A percentile compares a stretch with the other conserved stretches of the same genome.
Evolutionary conservation across 1,140 invertebrate genomes (phyloP).

Genomic region (Ridgeia piscesae): DNA sequence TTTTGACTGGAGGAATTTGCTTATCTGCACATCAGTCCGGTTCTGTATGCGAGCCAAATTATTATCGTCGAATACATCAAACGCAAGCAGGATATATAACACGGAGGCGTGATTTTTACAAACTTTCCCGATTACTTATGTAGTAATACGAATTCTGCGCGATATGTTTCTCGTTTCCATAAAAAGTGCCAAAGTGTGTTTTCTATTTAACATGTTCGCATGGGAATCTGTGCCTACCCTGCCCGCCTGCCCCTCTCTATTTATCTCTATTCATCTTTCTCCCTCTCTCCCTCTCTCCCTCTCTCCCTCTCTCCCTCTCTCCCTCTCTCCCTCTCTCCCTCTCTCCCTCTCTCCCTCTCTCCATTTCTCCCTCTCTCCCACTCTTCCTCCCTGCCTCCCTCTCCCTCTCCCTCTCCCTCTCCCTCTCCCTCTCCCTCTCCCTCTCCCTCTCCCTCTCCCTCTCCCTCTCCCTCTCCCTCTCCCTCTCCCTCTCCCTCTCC

Average conservation of each 20-base stretch:
- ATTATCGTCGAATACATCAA: not conserved
- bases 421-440: too few relatives aligned
- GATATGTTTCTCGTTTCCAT: not conserved
- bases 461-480: not conserved
- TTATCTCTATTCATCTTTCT: constrained; percentile 30
- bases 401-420: not conserved
- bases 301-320: constrained; percentile 20
- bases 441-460: too few relatives aligned
- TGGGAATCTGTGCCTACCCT: too few relatives aligned
- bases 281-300: constrained; percentile 24
- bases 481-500: not conserved
- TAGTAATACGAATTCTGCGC: not conserved
- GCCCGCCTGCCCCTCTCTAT: not conserved
- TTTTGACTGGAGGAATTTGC: not conserved
- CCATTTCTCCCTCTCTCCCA: constrained; percentile 18
- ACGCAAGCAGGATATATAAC: not conserved
- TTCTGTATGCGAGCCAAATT: not conserved
- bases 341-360: constrained; percentile 25
- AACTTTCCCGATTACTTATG: not conserved
- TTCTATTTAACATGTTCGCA: too few relatives aligned
- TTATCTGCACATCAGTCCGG: not conserved
- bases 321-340: constrained; percentile 24
- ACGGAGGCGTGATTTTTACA: not conserved
- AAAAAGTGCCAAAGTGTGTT: too few relatives aligned
- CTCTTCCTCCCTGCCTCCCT: not conserved